Base-by-base conservation (phyloP, 2,888 invertebrate species). In the Philereme transversata region DNA sequence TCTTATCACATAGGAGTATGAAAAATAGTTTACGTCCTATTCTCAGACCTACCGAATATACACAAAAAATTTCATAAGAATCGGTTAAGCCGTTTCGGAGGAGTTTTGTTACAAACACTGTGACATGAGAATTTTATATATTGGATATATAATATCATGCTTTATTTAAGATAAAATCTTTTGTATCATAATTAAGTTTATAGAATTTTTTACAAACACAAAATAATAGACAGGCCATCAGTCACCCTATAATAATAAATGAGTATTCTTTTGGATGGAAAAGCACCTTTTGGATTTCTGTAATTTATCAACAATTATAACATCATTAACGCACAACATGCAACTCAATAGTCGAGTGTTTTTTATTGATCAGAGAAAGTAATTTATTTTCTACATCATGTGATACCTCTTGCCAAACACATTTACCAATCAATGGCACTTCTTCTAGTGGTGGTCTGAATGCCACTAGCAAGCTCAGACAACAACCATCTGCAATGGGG, bases 361-460 rank as follows among this genome's bases (percentile, higher is more conserved):
- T 96, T 60, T 93, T 90, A 51, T 95, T 94, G 65, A 97, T 93
- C 71, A 96, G 93, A 22, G 93, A 86, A 9, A 96, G 90, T 54
- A 98, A 83, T 68, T 92, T 93, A 62, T 95, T 95, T 53, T 96
- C 96, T 41, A 96, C 84, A 47, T 95, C 94, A 73, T 93, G 92
- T 36, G 95, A 93, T 47, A 97, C 86, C 86, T 97, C 97, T 73
- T 97, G 96, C 98, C 98, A 98, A 9, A 96, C 95, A 88, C 97
- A 98, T 86, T 97, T 97, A 60, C 97, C 97, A 77, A 96, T 96
- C 4, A 97, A 94, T 7, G 96, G 95, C 0, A 97, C 97, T 79
- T 97, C 97, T 88, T 98, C 98, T 36, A 98, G 88, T 0, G 97
- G 96, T 40, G 96, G 94, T 68, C 97, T 93, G 78, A 98, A 97